Evolutionary conservation across 2,113 vertebrate genomes (phyloP).

Genomic region (Xiphophorus hellerii): DNA sequence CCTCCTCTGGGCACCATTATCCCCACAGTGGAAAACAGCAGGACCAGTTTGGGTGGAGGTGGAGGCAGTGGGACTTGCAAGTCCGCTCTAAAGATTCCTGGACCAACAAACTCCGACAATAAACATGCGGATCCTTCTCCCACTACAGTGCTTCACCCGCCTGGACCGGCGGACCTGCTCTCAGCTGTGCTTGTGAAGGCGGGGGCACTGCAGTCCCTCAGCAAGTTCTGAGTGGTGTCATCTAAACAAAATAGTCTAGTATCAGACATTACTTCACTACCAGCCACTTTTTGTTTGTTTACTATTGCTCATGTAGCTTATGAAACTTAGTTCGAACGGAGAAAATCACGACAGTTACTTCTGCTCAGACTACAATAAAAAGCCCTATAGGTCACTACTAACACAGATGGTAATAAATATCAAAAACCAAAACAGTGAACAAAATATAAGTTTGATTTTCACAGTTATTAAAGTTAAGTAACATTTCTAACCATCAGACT

Average conservation of each 20-base stretch:
- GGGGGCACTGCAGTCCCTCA: slow-evolving; percentile 68
- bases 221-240: slow-evolving; percentile 73
- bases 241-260: slow-evolving; percentile 13
- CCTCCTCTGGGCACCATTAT: slow-evolving; percentile 63
- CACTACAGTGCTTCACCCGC: slow-evolving; percentile 47
- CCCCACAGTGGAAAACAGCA: slow-evolving; percentile 79
- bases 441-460: slow-evolving; percentile 3
- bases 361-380: slow-evolving; percentile 7
- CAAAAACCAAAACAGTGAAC: background rate
- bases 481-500: slow-evolving; percentile 14
- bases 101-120: slow-evolving; percentile 58
- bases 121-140: slow-evolving; percentile 63
- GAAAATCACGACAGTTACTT: background rate
- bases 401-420: background rate
- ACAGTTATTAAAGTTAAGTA: no score
- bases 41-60: slow-evolving; percentile 71
- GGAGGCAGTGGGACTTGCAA: slow-evolving; percentile 46
- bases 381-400: slow-evolving; percentile 57
- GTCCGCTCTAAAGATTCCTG: slow-evolving; percentile 43
- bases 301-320: slow-evolving; percentile 21
- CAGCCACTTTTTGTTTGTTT: slow-evolving; percentile 59
- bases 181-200: slow-evolving; percentile 82
- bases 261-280: slow-evolving; percentile 32
- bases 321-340: background rate
- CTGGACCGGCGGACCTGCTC: slow-evolving; percentile 75